These are phyloP conservation scores for Echinops telfairi DNA, from an alignment of 2,113 vertebrate species.

Conservation along the genomic window DNA sequence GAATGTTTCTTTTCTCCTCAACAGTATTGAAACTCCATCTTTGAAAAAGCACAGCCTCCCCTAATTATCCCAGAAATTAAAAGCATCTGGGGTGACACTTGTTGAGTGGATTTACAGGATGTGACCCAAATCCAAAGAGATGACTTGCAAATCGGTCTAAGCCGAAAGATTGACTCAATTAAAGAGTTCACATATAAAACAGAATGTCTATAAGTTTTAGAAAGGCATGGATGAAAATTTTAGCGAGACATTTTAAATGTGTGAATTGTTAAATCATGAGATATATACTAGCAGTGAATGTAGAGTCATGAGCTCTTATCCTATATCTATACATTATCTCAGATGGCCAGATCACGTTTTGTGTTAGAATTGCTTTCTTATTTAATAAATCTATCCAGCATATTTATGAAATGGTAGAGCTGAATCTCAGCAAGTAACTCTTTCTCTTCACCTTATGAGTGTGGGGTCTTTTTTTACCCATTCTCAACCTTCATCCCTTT, in stretches of 20 bases:
- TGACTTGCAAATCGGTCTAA: not conserved
- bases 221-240: not conserved
- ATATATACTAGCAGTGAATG: not conserved
- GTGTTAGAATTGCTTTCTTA: conserved; percentile 24
- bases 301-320: not conserved
- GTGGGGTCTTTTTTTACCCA: not conserved
- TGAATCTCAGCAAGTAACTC: not conserved
- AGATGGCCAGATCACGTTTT: not conserved
- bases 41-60: not conserved
- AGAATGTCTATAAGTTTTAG: not conserved
- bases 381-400: not conserved
- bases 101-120: not conserved
- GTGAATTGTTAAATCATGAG: not conserved
- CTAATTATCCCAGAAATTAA: not conserved
- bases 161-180: not conserved
- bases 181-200: not conserved
- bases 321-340: not conserved
- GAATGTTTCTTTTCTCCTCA: not conserved
- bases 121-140: not conserved
- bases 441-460: not conserved
- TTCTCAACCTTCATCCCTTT: not conserved
- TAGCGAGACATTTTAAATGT: not conserved
- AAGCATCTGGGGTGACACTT: not conserved
- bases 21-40: not conserved
- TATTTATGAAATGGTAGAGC: not conserved